These are phyloP conservation scores for Cheumatopsyche charites DNA, from an alignment of 1,140 invertebrate species.

Conservation along the genomic window DNA sequence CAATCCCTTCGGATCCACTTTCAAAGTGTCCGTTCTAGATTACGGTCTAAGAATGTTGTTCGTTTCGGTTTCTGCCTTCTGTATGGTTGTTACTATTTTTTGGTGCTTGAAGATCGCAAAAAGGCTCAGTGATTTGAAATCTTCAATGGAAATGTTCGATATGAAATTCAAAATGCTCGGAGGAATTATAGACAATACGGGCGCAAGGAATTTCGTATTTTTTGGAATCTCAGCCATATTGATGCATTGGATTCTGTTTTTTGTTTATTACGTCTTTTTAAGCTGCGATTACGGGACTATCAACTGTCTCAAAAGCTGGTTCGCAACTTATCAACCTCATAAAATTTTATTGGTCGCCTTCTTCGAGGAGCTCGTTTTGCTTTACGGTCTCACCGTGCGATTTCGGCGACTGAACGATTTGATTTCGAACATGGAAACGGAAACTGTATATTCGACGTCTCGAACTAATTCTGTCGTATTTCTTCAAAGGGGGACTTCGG, in stretches of 20 bases:
- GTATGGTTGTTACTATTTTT: conserved; percentile 20
- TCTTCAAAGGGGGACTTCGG: too few species aligned
- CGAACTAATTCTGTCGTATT: not conserved
- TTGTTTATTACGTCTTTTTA: conserved; percentile 21
- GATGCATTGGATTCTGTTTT: conserved; percentile 13
- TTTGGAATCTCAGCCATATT: not conserved
- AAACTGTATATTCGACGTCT: not conserved
- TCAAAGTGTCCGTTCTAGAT: conserved; percentile 12
- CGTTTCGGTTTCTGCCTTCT: not conserved
- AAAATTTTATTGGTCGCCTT: conserved; percentile 25
- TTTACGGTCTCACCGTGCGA: conserved; percentile 14
- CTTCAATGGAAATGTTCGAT: conserved; percentile 7
- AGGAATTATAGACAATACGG: not conserved
- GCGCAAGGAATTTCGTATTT: not conserved
- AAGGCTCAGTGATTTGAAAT: conserved; percentile 1
- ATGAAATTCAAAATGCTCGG: conserved; percentile 30
- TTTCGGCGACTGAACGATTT: conserved; percentile 22
- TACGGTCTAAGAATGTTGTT: conserved; percentile 15
- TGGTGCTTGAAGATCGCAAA: conserved; percentile 26
- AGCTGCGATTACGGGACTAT: conserved; percentile 5
- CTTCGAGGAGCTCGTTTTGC: conserved; percentile 27
- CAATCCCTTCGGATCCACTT: not conserved
- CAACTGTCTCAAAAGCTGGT: conserved; percentile 22
- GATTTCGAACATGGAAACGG: not conserved
- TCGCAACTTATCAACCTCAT: conserved; percentile 23